Conservation (phyloP, 53 echinoderm and acorn worm species). For the Hippasteria phrygiana region DNA sequence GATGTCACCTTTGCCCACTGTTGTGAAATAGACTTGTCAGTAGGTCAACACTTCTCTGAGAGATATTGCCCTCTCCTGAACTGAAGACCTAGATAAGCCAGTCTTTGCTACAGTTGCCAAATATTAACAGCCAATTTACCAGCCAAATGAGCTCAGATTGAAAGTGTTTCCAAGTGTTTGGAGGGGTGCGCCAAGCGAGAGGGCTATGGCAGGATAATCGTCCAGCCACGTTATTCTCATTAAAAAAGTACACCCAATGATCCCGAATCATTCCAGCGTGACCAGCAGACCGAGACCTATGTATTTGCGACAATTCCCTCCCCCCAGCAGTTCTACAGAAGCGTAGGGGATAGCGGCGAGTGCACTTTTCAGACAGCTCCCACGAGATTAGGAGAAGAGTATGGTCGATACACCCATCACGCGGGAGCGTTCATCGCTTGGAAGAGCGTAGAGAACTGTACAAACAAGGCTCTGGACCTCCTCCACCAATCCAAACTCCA, state of each 20-base stretch:
- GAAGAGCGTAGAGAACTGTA: slow-evolving; percentile 25
- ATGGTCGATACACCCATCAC: slow-evolving; percentile 57
- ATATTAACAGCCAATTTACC: not conserved
- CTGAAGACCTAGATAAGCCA: not conserved
- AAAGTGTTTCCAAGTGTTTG: slow-evolving; percentile 13
- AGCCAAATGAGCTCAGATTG: slow-evolving; percentile 19
- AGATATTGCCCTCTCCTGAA: not conserved
- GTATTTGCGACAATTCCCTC: not conserved
- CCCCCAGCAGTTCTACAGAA: not conserved
- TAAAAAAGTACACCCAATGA: slow-evolving; percentile 27
- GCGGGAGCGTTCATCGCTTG: not conserved
- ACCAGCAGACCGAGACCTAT: not conserved
- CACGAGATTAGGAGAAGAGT: not conserved
- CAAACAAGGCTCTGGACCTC: slow-evolving; percentile 9
- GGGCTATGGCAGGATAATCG: not conserved
- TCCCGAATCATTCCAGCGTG: not conserved
- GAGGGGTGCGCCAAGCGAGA: not conserved
- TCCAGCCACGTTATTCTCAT: slow-evolving; percentile 45
- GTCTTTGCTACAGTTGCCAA: not conserved
- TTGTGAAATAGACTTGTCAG: not conserved
- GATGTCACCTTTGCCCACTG: not conserved
- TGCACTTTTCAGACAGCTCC: slow-evolving; percentile 65
- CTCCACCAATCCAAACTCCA: slow-evolving; percentile 38
- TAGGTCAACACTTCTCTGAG: not conserved
- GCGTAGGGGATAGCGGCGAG: not conserved